Base-by-base conservation (phyloP, 1,140 invertebrate species). In the Drosophila nigromelanica region DNA sequence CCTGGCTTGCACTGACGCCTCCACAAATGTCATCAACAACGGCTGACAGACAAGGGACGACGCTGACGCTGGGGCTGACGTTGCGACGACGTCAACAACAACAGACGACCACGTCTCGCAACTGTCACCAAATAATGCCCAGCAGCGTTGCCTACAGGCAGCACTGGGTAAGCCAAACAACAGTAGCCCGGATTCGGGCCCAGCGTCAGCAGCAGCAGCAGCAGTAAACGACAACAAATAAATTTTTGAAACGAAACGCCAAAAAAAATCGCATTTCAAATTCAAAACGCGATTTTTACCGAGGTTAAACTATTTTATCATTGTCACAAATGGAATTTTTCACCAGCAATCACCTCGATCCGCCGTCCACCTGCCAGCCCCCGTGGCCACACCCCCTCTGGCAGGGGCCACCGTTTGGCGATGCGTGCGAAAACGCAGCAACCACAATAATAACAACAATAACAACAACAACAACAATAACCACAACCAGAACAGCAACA, bases 261-360 rank as follows among this genome's bases (percentile, higher is more conserved):
- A 85, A 77, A 85, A 74, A 60, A 60, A 47, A 66, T 75, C 81
- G 60, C 83, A 89, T 89, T 89, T 89, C 83, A 89, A 89, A 89
- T 89, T 89, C 83, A 89, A 89, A 89, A 89, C 83, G 83, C 83
- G 83, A 89, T 77, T 89, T 79, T 77, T 89, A 67, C 55, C 85
- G 83, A 89, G 83, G 83, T 89, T 89, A 89, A 89, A 89, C 83
- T 89, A 89, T 89, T 89, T 89, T 89, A 89, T 89, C 83, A 89
- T 89, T 89, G 83, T 89, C 83, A 89, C 83, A 87, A 87, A 89
- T 77, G 83, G 85, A 89, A 89, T 89, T 89, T 89, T 89, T 89
- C 83, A 89, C 85, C 85, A 89, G 83, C 73, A 63, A 69, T 74
- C 66, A 70, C 72, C 66, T 63, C 74, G 76, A 72, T 66, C 67